Evolutionary conservation across 2,797 vertebrate species (phyloP), one percentile per base, ranked within the genome.

Genomic region (Pachyuromys duprasi): DNA sequence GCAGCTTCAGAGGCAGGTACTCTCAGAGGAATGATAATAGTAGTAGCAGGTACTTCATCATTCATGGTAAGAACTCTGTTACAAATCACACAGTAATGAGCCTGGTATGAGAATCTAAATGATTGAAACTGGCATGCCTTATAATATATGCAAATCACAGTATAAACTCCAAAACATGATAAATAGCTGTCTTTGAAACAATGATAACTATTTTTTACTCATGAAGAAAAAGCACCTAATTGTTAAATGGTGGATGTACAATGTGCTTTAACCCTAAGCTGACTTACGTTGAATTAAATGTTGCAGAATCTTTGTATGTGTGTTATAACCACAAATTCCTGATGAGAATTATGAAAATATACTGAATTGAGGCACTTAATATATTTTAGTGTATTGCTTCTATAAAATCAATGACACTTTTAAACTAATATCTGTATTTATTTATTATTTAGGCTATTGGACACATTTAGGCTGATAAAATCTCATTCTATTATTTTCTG

Each of bases 21-120:
- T 94, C 22, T 95, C 87, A 3, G 8, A 93, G 62, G 97, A 98
- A 96, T 90, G 91, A 24, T 86, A 95, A 97, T 49, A 80, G 39
- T 5, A 69, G 31, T 36, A 94, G 67, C 22, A 93, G 31, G 49
- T 82, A 65, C 89, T 97, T 97, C 97, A 91, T 97, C 65, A 84
- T 63, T 95, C 95, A 28, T 7, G 55, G 74, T 39, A 18, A 60
- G 17, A 84, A 31, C 57, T 83, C 93, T 82, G 11, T 18, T 87
- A 81, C 45, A 96, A 93, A 87, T 80, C 14, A 11, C 63, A 28
- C 72, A 11, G 74, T 62, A 87, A 57, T 67, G 92, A 36, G 22
- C 42, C 33, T 28, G 97, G 7, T 18, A 97, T 57, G 65, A 89
- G 72, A 24, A 17, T 15, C 33, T 65, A 93, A 60, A 45, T 0